Conservation (phyloP, 1,140 invertebrate species). For the Pseudachorutes palmiensis region DNA sequence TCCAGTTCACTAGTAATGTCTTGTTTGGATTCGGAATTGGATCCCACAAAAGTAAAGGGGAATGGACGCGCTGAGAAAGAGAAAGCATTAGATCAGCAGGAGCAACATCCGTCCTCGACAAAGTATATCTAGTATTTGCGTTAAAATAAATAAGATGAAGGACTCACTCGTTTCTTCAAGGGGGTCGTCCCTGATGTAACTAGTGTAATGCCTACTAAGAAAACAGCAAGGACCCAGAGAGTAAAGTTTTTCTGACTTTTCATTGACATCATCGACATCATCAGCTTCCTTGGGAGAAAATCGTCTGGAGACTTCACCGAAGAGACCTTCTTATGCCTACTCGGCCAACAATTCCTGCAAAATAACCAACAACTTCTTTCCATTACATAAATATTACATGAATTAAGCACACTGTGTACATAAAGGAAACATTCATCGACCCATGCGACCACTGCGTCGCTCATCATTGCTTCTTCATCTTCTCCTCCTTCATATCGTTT, state of each 20-base stretch:
- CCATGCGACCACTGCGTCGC: no score
- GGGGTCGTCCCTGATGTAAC: constrained; percentile 27
- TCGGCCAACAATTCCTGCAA: background rate
- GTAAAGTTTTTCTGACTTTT: constrained; percentile 15
- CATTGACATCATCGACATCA: constrained; percentile 9
- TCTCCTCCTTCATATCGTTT: no score
- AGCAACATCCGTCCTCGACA: no score
- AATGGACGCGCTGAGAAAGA: background rate
- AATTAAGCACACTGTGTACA: no score
- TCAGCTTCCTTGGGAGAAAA: background rate
- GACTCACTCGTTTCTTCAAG: constrained; percentile 31
- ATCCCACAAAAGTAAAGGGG: background rate
- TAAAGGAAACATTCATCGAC: no score
- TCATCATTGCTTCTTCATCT: no score
- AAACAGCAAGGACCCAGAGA: constrained; percentile 15
- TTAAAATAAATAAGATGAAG: background rate
- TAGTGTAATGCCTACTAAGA: constrained; percentile 20
- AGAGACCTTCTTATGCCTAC: background rate
- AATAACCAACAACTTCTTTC: background rate
- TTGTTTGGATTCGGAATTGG: background rate
- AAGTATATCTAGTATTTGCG: background rate
- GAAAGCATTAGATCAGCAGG: no score
- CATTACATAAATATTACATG: background rate
- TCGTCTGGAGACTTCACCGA: background rate
- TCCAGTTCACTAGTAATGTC: background rate